A percentile compares a stretch with the other conserved stretches of the same genome.
Conservation (phyloP, 2,113 vertebrate genomes). For the Passer domesticus region DNA sequence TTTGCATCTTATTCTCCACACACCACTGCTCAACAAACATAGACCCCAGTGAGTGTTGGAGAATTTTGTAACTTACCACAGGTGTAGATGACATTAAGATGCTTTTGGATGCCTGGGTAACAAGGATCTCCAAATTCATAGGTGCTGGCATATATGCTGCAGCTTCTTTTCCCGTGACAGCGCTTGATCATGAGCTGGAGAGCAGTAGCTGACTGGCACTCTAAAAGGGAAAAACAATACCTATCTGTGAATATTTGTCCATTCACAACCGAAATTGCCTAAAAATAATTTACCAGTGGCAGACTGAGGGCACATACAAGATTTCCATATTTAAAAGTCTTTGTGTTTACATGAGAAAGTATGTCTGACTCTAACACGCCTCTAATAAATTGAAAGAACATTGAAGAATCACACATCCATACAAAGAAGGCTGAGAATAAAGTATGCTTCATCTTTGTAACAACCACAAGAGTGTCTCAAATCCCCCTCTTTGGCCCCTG, state of each 20-base stretch:
- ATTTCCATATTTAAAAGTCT: background rate
- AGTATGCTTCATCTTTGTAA: background rate
- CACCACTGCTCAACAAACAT: background rate
- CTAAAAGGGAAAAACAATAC: conserved; percentile 61
- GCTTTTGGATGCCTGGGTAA: conserved; percentile 86
- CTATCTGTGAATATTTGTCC: background rate
- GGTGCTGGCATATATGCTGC: conserved; percentile 81
- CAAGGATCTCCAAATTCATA: conserved; percentile 90
- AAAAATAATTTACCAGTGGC: background rate
- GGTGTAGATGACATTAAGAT: conserved; percentile 90
- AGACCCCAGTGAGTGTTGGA: background rate
- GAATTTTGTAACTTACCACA: conserved; percentile 79
- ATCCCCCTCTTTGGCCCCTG: background rate
- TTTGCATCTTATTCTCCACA: background rate
- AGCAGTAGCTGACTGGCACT: conserved; percentile 82
- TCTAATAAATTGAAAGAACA: background rate
- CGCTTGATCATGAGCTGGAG: conserved; percentile 82
- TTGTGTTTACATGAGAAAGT: background rate
- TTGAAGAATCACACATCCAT: background rate
- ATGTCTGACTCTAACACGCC: background rate
- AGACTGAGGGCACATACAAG: background rate
- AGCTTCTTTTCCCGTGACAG: conserved; percentile 86
- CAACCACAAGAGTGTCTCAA: background rate
- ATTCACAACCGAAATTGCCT: background rate
- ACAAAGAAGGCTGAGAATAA: background rate